Evolutionary conservation across 2,888 invertebrate genomes (phyloP), one percentile per base, ranked within the genome.

Genomic region (Exephanes ischioxanthus): DNA sequence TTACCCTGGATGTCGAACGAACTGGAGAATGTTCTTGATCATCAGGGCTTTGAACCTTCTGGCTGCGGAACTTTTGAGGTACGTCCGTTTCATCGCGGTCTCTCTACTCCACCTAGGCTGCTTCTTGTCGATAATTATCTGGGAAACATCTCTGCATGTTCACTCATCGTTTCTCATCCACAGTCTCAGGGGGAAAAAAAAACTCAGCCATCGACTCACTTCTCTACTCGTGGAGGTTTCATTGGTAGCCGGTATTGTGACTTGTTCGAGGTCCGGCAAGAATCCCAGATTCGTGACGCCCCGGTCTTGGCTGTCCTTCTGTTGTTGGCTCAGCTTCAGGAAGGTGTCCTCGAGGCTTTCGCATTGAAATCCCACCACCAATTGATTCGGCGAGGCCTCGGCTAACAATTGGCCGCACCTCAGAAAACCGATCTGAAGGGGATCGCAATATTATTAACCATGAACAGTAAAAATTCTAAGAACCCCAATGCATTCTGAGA

Each of bases 321-420:
- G 97, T 66, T 95, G 95, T 90, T 96, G 94, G 84, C 97, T 97
- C 63, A 99, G 95, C 86, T 96, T 96, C 14, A 99, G 94, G 92
- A 99, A 99, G 0, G 98, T 98, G 55, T 98, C 97, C 93, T 99
- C 99, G 45, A 99, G 94, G 0, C 97, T 96, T 63, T 96, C 95
- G 71, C 96, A 96, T 88, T 97, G 96, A 91, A 96, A 97, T 88
- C 95, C 94, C 3, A 95, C 93, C 89, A 98, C 95, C 16, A 99
- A 95, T 85, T 96, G 95, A 11, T 94, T 94, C 0, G 99, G 99
- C 0, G 97, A 96, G 87, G 97, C 97, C 94, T 99, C 98, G 0
- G 98, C 98, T 80, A 99, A 93, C 30, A 99, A 95, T 83, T 96
- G 96, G 0, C 99, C 99, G 90, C 96, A 97, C 86, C 99, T 95